Base-by-base conservation (phyloP, 2,113 vertebrate species). In the Patagioenas fasciata region DNA sequence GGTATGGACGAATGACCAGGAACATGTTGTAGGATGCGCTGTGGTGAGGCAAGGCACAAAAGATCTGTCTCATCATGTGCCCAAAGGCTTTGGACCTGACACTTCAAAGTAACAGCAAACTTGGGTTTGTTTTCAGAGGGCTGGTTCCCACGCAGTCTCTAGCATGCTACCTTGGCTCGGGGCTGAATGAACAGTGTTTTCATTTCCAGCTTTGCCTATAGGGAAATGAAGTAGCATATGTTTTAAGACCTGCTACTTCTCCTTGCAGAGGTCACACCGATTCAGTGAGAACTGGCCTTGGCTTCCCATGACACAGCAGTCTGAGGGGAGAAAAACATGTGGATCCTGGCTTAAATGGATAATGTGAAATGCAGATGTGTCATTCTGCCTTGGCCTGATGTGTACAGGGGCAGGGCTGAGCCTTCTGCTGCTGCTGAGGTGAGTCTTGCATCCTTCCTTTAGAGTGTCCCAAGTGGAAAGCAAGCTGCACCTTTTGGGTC, bases 11-110 rank as follows among this genome's bases (percentile, higher is more conserved):
- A 18, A 4, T 78, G 69, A 47, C 28, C 60, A 12, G 2, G 11
- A 62, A 51, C 1, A 0, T 40, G 65, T n/a, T 0, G 1, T 13
- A 34, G 72, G 24, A 32, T 53, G 64, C 38, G 47, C 31, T 0
- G 0, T 14, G 62, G 54, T 89, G 75, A 94, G 66, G 26, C 71
- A 47, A 77, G 38, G 69, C 54, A 62, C 78, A 50, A 86, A 74
- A 6, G 31, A 32, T 42, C 50, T 44, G 77, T 72, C 51, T 88
- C 36, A n/a, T 66, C 8, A 0, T 61, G 50, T 78, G 51, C 83
- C 75, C 64, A 66, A 50, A 80, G 47, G 60, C 3, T 5, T 47
- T 70, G 42, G n/a, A 48, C n/a, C 40, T 16, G 47, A 11, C 19
- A 24, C 40, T 84, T 80, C 19, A 38, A 71, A 62, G 47, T 61